These are phyloP conservation scores for Protobothrops flavoviridis DNA, from an alignment of 2,113 vertebrate species.

Conservation along the genomic window DNA sequence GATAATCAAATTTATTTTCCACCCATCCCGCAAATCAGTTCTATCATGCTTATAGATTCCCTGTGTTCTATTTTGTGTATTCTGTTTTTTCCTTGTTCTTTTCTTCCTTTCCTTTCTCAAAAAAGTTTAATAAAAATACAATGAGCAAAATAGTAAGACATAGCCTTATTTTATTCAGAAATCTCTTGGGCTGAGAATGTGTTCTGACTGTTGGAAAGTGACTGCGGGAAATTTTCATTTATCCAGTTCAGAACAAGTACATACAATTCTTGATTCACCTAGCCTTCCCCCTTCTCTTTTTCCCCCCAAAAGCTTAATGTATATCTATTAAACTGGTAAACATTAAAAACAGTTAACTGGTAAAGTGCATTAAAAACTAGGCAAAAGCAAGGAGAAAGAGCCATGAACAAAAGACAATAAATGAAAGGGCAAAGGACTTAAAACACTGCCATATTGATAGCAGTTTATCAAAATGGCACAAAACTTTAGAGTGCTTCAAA, in stretches of 20 bases:
- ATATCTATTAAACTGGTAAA: neutral
- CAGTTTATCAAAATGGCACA: neutral
- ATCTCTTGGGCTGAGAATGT: neutral
- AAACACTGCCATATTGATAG: neutral
- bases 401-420: neutral
- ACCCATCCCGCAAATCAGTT: neutral
- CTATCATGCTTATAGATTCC: neutral
- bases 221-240: neutral
- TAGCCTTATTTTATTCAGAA: neutral
- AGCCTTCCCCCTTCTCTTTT: fast-evolving
- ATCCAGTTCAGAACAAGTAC: neutral
- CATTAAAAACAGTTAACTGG: neutral
- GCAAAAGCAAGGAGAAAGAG: neutral
- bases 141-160: neutral
- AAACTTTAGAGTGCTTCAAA: neutral
- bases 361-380: neutral
- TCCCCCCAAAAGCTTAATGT: neutral
- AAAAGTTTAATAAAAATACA: neutral
- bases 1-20: neutral
- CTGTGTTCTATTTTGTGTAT: neutral
- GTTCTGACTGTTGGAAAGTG: neutral
- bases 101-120: neutral
- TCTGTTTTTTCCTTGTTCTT: neutral
- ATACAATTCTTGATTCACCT: neutral
- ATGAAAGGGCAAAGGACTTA: neutral